Conservation (phyloP, 2,888 invertebrate genomes). For the Liopterus haemorrhoidalis region DNA sequence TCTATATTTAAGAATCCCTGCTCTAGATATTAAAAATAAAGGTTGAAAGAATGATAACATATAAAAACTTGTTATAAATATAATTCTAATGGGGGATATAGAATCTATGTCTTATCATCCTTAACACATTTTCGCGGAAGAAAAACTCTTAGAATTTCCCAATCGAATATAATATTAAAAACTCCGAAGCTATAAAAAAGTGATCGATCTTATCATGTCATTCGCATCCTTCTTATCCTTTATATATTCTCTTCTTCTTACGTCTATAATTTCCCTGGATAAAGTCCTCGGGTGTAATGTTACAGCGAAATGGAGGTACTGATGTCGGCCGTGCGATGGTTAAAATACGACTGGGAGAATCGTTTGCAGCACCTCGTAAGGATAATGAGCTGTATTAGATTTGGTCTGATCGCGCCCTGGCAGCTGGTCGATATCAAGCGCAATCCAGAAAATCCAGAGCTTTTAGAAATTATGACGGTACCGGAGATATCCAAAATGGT, state of each 20-base stretch:
- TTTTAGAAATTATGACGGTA: constrained; percentile 61
- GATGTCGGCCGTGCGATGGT: constrained; percentile 76
- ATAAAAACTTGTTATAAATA: too few species aligned
- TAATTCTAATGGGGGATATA: too few species aligned
- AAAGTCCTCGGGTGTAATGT: not conserved
- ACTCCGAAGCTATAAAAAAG: too few species aligned
- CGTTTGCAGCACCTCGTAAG: constrained; percentile 54
- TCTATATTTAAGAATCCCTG: too few species aligned
- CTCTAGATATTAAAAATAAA: too few species aligned
- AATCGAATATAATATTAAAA: too few species aligned
- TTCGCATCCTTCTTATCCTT: constrained; percentile 4
- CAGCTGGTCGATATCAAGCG: constrained; percentile 71
- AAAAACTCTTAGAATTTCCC: too few species aligned
- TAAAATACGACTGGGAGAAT: constrained; percentile 63
- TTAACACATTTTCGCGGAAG: too few species aligned
- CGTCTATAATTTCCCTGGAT: not conserved
- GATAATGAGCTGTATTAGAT: constrained; percentile 66
- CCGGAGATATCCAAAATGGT: constrained; percentile 69
- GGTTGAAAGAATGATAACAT: too few species aligned
- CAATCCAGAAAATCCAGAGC: constrained; percentile 66
- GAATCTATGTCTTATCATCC: too few species aligned
- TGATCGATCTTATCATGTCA: too few species aligned
- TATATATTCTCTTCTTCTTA: constrained; percentile 2
- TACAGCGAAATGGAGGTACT: constrained; percentile 66
- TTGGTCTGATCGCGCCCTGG: constrained; percentile 74